Evolutionary conservation across 2,888 invertebrate genomes (phyloP).

Genomic region (Cephus rjabovi): DNA sequence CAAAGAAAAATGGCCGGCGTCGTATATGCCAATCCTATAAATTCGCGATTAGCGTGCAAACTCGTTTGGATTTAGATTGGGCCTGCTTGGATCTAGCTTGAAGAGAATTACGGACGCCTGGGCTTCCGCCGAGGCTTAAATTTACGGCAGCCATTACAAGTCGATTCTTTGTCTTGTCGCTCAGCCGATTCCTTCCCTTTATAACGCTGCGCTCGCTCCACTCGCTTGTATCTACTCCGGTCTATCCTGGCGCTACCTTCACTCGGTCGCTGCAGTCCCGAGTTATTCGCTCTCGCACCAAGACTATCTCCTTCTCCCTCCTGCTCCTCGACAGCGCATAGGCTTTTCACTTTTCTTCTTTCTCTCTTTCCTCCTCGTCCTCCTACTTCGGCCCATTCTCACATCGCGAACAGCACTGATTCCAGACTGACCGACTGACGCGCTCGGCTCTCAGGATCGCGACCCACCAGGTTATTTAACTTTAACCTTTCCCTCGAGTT

Average conservation of each 20-base stretch:
- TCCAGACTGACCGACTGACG: too few species aligned
- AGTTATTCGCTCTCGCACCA: conserved; percentile 43
- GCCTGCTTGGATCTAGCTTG: too few species aligned
- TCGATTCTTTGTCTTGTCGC: conserved; percentile 61
- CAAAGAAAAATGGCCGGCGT: too few species aligned
- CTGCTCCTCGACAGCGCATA: neutral
- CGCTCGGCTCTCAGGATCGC: neutral
- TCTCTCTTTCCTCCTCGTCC: neutral
- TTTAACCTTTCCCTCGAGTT: conserved; percentile 1
- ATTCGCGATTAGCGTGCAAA: too few species aligned
- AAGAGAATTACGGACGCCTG: too few species aligned
- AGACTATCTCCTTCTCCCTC: conserved; percentile 43
- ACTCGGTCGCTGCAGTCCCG: conserved; percentile 28
- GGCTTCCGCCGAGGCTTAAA: conserved; percentile 30
- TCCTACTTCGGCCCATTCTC: too few species aligned
- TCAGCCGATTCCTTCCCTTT: conserved; percentile 39
- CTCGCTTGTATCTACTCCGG: too few species aligned
- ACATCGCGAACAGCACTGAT: too few species aligned
- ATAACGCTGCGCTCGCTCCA: conserved; percentile 30
- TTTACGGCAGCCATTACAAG: conserved; percentile 59
- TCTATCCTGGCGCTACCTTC: too few species aligned
- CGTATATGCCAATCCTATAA: too few species aligned
- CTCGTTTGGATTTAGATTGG: too few species aligned
- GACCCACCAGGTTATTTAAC: neutral
- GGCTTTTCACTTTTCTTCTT: neutral